Evolutionary conservation across 2,888 invertebrate genomes (phyloP), one percentile per base, ranked within the genome.

Genomic region (Elysia crispata): DNA sequence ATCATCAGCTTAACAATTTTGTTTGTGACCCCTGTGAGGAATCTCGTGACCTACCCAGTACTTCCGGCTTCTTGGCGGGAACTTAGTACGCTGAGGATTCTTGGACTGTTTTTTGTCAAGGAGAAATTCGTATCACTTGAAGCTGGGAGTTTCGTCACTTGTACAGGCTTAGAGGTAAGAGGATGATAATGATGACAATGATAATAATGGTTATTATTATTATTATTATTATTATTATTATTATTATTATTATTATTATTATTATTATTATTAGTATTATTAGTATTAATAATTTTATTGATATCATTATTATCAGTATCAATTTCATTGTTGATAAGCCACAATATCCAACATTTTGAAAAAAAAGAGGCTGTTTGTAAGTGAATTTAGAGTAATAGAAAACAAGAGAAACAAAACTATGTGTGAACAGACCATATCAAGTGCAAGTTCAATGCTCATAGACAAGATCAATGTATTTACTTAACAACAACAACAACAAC

Each of bases 21-120:
- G 41, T 77, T 77, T 28, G 54, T 77, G 28, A 70, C 77, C 8
- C 77, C 77, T 31, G 77, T 72, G 1, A 33, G 77, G n/a, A 77
- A 77, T 33, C n/a, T 77, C 23, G 72, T 77, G 3, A 72, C 70
- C 5, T 72, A 70, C 20, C 72, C 57, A 70, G 31, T 77, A 60
- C 33, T 77, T 8, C 77, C 77, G 18, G 70, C 72, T 1, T 60
- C 77, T 13, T 77, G 77, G 77, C 54, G 23, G 18, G 25, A 70
- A 28, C 25, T 77, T n/a, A 77, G 77, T 25, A 72, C 77, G 25
- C 60, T 57, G 15, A 67, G 57, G 18, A 77, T 77, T 23, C 13
- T 77, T 5, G 60, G 57, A 1, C 57, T 77, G 77, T 77, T 77
- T 25, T 77, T 72, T n/a, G 13, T 77, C 5, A 72, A 72, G 41